phyloP scores from a whole-genome alignment of 2,797 vertebrate genomes.

The Danio albolineatus region DNA sequence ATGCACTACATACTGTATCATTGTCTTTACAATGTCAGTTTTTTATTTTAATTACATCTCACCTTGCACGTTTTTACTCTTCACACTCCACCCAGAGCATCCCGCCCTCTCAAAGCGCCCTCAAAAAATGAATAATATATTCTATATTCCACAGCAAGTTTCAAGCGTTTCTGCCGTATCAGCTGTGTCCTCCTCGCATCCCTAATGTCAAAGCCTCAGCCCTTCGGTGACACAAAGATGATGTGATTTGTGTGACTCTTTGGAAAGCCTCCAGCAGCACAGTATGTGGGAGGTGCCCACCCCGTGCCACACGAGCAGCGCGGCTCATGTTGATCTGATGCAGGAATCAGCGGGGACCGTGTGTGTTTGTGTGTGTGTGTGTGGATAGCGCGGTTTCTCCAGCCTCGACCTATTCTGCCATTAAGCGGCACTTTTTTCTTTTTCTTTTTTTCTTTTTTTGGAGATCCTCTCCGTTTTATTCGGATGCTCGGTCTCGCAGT shows the following conservation, averaged over 20 bases:
- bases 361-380: constrained; percentile 2
- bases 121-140: constrained; percentile 34
- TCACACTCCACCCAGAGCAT: constrained; percentile 2
- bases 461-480: constrained; percentile 73
- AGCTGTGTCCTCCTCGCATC: constrained; percentile 43
- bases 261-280: constrained; percentile 33
- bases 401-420: constrained; percentile 64
- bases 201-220: constrained; percentile 32
- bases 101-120: not conserved
- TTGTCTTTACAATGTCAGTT: too few species aligned
- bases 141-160: constrained; percentile 16
- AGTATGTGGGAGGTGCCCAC: constrained; percentile 61
- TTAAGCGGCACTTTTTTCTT: constrained; percentile 65
- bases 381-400: constrained; percentile 65
- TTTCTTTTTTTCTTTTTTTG: constrained; percentile 50
- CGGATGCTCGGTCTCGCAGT: constrained; percentile 74
- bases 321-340: constrained; percentile 63
- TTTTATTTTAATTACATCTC: not conserved
- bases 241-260: constrained; percentile 47
- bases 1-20: too few species aligned
- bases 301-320: constrained; percentile 61
- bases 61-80: not conserved
- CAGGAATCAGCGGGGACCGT: constrained; percentile 64
- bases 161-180: constrained; percentile 8
- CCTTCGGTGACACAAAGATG: constrained; percentile 43